Evolutionary conservation across 1,140 invertebrate species (phyloP), one percentile per base, ranked within the genome.

Genomic region (Galendromus occidentalis): DNA sequence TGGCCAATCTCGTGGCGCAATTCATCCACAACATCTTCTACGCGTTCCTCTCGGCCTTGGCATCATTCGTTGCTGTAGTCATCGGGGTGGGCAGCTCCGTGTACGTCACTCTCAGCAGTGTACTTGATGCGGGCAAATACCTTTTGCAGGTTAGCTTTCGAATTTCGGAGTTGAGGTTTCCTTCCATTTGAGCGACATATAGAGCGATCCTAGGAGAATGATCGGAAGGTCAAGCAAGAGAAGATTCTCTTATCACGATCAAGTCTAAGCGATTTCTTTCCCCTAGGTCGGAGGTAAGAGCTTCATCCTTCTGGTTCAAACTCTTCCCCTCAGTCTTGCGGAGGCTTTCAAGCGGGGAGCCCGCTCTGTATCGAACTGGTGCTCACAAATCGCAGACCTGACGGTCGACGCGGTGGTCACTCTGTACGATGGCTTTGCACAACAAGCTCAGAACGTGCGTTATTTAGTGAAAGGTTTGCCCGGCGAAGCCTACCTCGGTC

Each of bases 1-100:
- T 59, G 20, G 51, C 33, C 14, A 59, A 59, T 22, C 20, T 59
- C 2, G 25, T 25, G 2, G 25, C 25, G 17, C 51, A 59, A 14
- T 59, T 59, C 25, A 33, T 59, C 14, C 2, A 14, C 22, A 22
- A 25, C 9, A 29, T 59, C n/a, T 59, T 14, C 33, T 59, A 29
- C 33, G 51, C 51, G 25, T 59, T 59, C 51, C 51, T 59, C 51
- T 59, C 51, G 33, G 51, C 51, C 2, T 33, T 59, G 14, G 51
- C 51, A 18, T 59, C 51, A 2, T 59, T 59, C 25, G 51, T 59
- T 29, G 25, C 51, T 17, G 51, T 59, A 6, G 51, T 59, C 17
- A 18, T 59, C n/a, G 51, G 51, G 22, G 51, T 59, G 1, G 51
- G 51, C 12, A 59, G 14, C 22, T 59, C 51, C 12, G 22, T 59